phyloP scores from a whole-genome alignment of 53 echinoderm and acorn worm genomes.

The Actinopyga echinites region DNA sequence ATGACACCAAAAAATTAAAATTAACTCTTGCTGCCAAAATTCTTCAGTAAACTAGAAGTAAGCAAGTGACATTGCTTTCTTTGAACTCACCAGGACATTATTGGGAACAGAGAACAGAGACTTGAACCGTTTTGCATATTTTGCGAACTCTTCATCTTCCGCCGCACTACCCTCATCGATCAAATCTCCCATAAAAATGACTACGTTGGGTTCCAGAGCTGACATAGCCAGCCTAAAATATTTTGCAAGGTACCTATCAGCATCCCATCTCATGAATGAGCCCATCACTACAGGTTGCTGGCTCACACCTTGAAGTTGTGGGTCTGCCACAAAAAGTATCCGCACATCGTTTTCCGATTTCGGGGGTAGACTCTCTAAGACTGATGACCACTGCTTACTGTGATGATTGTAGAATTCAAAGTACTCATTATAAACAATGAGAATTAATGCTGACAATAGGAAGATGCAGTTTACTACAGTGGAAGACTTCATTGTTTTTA shows the following conservation, averaged over 20 bases:
- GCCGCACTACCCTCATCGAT: constrained; percentile 80
- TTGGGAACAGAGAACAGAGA: constrained; percentile 67
- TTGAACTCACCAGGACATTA: constrained; percentile 68
- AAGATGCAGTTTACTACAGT: constrained; percentile 44
- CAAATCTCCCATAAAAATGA: constrained; percentile 84
- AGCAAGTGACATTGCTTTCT: too few species aligned
- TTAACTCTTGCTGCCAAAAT: too few species aligned
- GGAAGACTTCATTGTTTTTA: constrained; percentile 1
- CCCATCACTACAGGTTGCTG: constrained; percentile 69
- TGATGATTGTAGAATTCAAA: constrained; percentile 70
- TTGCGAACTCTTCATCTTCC: constrained; percentile 58
- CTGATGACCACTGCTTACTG: constrained; percentile 68
- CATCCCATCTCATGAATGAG: constrained; percentile 78
- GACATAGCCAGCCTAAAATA: constrained; percentile 71
- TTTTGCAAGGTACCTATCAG: constrained; percentile 74
- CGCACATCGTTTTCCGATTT: constrained; percentile 56
- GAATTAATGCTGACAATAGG: constrained; percentile 54
- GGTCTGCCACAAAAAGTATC: constrained; percentile 81
- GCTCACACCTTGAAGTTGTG: constrained; percentile 73
- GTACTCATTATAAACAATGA: constrained; percentile 84
- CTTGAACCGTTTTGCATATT: constrained; percentile 73
- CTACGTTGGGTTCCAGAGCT: constrained; percentile 75
- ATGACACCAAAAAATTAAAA: too few species aligned
- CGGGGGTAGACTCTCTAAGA: constrained; percentile 29
- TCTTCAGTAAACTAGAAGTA: too few species aligned